Evolutionary conservation across 2,797 vertebrate genomes (phyloP).

Genomic region (Forpus xanthops): DNA sequence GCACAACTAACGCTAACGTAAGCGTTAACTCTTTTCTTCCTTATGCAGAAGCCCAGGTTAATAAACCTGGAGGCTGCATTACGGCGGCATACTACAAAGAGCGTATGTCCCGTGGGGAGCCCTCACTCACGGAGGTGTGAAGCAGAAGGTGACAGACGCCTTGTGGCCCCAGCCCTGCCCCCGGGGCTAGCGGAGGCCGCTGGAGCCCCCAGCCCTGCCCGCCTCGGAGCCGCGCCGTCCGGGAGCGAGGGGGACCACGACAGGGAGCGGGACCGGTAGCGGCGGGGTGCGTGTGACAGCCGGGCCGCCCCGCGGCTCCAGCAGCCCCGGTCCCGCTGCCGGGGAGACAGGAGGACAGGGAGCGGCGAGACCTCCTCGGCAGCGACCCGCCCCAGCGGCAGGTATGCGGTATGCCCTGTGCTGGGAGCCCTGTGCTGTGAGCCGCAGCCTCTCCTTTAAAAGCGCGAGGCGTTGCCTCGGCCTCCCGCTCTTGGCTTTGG

Average conservation of each 20-base stretch:
- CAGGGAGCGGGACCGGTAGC: not conserved
- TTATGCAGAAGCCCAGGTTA: not conserved
- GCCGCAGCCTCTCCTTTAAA: not conserved
- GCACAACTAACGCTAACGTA: not conserved
- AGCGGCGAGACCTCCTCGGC: not conserved
- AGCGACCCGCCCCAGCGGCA: not conserved
- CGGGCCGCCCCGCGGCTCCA: not conserved
- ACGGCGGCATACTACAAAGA: not conserved
- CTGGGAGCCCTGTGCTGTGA: too few relatives aligned
- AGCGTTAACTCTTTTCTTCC: not conserved
- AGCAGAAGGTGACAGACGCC: not conserved
- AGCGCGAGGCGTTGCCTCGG: not conserved
- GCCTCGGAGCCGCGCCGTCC: not conserved
- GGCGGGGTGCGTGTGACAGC: not conserved
- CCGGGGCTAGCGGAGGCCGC: not conserved
- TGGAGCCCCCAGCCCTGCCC: not conserved
- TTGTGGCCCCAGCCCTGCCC: not conserved
- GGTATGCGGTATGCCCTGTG: not conserved
- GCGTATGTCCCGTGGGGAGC: accelerated
- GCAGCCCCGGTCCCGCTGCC: not conserved
- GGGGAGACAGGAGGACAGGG: not conserved
- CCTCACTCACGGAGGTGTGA: not conserved
- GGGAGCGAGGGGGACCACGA: not conserved
- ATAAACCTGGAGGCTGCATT: not conserved
- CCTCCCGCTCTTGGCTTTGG: too few relatives aligned